Evolutionary conservation across 2,888 invertebrate genomes (phyloP).

Genomic region (Oxycera nigricornis): DNA sequence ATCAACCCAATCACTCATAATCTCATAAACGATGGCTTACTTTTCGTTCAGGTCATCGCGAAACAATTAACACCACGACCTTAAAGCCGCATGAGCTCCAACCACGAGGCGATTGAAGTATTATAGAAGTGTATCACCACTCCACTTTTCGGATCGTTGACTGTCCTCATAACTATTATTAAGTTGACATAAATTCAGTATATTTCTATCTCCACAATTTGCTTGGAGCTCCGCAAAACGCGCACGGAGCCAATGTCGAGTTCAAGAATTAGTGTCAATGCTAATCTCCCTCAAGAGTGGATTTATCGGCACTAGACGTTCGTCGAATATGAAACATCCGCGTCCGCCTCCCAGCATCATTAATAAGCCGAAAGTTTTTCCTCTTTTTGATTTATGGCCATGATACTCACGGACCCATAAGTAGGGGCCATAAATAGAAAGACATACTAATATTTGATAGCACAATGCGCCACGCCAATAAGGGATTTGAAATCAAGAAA

Average conservation of each 20-base stretch:
- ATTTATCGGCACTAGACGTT: not conserved
- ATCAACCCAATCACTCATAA: too few species aligned
- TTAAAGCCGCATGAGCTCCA: too few species aligned
- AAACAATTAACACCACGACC: too few species aligned
- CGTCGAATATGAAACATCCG: not conserved
- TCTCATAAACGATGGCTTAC: too few species aligned
- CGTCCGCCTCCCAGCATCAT: not conserved
- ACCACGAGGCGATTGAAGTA: too few species aligned
- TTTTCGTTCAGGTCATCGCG: too few species aligned
- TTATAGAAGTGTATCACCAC: too few species aligned
- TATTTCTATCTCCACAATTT: not conserved
- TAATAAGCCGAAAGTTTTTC: not conserved
- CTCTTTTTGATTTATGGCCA: not conserved
- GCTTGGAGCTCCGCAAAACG: not conserved
- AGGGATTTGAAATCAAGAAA: too few species aligned
- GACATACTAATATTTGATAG: too few species aligned
- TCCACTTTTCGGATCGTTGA: too few species aligned
- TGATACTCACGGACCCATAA: not conserved
- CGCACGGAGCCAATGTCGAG: not conserved
- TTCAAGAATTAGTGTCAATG: slow-evolving; percentile 23
- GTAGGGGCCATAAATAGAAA: too few species aligned
- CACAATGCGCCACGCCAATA: too few species aligned
- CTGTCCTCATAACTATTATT: not conserved
- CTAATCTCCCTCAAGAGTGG: not conserved
- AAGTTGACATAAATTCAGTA: not conserved